Percentiles rank a stretch among this genome's conserved stretches.
Evolutionary conservation across 35 echinoderm and acorn worm genomes (phyloP).

Genomic region (Acanthaster planci): DNA sequence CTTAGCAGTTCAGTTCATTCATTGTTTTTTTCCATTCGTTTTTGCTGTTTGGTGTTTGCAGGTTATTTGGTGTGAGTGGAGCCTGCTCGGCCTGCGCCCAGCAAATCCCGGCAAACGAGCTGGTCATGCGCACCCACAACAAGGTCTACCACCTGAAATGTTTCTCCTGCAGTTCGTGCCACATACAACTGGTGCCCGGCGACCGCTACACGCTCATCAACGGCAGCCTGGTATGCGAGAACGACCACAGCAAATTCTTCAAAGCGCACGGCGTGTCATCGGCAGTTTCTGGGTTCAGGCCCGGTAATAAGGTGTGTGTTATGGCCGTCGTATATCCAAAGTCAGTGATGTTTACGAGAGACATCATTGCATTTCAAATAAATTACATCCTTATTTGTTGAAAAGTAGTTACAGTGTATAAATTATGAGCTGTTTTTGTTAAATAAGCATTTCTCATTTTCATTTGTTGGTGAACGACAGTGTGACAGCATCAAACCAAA

Average conservation of each 20-base stretch:
- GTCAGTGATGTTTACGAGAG: too few relatives aligned
- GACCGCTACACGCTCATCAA: slow-evolving; percentile 82
- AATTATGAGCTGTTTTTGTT: too few relatives aligned
- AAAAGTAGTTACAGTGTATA: too few relatives aligned
- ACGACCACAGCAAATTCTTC: slow-evolving; percentile 86
- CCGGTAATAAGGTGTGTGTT: slow-evolving; percentile 84
- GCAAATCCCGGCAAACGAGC: slow-evolving; percentile 86
- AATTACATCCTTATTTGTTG: too few relatives aligned
- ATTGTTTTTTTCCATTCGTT: neutral
- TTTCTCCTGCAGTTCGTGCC: slow-evolving; percentile 95
- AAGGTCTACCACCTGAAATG: slow-evolving; percentile 96
- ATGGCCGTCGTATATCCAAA: too few relatives aligned
- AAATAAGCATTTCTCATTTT: too few relatives aligned
- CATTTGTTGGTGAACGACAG: too few relatives aligned
- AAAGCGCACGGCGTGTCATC: slow-evolving; percentile 62
- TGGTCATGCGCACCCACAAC: slow-evolving; percentile 92
- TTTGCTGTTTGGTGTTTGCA: slow-evolving; percentile 36
- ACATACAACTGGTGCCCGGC: slow-evolving; percentile 84
- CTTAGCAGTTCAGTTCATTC: neutral
- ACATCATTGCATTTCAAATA: too few relatives aligned
- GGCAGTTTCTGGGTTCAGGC: slow-evolving; percentile 67
- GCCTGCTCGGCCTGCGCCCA: slow-evolving; percentile 89
- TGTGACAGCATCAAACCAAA: too few relatives aligned
- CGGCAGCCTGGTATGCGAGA: slow-evolving; percentile 90
- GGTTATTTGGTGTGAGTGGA: slow-evolving; percentile 89